Percentiles rank a stretch among this genome's conserved stretches.
Evolutionary conservation across 2,113 vertebrate species (phyloP).

Genomic region (Ammodramus savannarum): DNA sequence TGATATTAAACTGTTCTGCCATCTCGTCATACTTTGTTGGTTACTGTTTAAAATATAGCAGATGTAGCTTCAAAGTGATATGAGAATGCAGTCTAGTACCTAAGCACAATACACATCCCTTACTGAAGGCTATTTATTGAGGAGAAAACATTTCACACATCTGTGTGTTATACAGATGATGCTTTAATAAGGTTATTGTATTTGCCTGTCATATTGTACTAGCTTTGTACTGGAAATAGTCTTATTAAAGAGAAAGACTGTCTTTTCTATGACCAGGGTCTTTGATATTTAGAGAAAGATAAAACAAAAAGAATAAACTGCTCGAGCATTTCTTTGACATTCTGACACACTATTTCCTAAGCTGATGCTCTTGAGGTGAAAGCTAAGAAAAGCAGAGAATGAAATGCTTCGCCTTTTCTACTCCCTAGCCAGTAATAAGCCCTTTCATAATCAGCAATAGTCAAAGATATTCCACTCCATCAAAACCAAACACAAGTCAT

Average conservation of each 20-base stretch:
- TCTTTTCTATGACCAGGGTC: constrained; percentile 21
- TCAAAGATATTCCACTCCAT: constrained; percentile 44
- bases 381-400: constrained; percentile 21
- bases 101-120: neutral
- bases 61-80: constrained; percentile 29
- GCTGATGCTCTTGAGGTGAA: constrained; percentile 19
- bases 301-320: constrained; percentile 50
- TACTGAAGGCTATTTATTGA: constrained; percentile 34
- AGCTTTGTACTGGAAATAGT: constrained; percentile 1
- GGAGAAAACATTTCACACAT: constrained; percentile 43
- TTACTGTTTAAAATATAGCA: constrained; percentile 20
- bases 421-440: constrained; percentile 46
- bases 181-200: constrained; percentile 52
- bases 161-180: constrained; percentile 5
- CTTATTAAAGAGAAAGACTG: constrained; percentile 62
- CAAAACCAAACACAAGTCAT: constrained; percentile 45
- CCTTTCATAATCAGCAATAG: constrained; percentile 57
- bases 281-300: constrained; percentile 52
- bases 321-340: constrained; percentile 53
- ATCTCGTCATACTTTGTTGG: constrained; percentile 26
- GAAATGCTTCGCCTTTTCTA: constrained; percentile 23
- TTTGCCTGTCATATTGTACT: constrained; percentile 44
- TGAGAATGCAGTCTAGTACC: neutral
- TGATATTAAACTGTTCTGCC: constrained; percentile 51
- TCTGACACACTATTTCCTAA: constrained; percentile 30